Percentiles rank a stretch among this genome's conserved stretches.
phyloP scores from a whole-genome alignment of 2,888 invertebrate genomes.

The Cheiracanthium punctorium region DNA sequence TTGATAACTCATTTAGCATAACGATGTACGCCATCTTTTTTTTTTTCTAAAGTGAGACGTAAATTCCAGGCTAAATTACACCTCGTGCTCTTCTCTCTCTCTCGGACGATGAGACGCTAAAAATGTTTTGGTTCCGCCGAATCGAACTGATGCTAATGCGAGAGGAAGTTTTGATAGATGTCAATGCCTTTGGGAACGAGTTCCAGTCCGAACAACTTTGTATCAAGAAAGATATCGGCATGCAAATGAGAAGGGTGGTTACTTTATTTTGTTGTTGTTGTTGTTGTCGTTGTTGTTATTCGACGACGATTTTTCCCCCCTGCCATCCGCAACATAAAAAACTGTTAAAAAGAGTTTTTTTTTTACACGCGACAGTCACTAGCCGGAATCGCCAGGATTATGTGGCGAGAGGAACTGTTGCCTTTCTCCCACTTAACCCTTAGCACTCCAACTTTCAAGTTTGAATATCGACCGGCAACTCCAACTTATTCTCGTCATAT shows the following conservation, averaged over 20 bases:
- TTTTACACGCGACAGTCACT: no score
- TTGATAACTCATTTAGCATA: no score
- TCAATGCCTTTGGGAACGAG: constrained; percentile 17
- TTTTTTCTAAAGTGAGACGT: neutral
- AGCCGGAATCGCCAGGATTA: no score
- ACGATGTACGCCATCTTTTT: no score
- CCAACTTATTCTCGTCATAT: no score
- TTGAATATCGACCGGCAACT: no score
- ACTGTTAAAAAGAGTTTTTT: no score
- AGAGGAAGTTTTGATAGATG: constrained; percentile 11
- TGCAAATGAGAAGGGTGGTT: neutral
- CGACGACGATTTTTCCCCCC: no score
- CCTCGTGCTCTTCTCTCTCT: neutral
- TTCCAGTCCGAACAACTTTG: constrained; percentile 9
- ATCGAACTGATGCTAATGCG: neutral
- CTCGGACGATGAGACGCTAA: neutral
- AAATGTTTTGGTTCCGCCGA: neutral
- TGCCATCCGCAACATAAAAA: no score
- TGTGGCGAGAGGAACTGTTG: no score
- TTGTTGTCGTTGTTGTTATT: neutral
- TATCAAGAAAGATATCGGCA: constrained; percentile 6
- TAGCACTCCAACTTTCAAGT: no score
- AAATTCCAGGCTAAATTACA: neutral
- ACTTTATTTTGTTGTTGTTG: neutral
- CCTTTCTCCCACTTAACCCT: no score